phyloP scores from a whole-genome alignment of 2,113 vertebrate species.

The Solenodon paradoxus region DNA sequence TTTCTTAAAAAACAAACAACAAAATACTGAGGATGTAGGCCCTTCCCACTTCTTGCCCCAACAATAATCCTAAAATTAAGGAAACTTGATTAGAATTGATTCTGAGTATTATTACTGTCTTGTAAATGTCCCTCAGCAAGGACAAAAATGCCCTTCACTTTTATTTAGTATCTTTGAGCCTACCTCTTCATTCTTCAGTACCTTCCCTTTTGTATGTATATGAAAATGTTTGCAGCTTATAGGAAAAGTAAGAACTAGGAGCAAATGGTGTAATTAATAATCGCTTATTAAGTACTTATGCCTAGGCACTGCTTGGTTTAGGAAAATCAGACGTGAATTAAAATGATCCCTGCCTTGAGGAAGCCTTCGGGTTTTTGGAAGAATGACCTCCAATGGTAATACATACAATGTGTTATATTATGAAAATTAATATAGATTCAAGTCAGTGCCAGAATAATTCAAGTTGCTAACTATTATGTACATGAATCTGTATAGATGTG shows the following conservation, averaged over 20 bases:
- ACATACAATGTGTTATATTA: not conserved
- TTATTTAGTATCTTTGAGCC: not conserved
- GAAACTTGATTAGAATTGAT: slow-evolving; percentile 1
- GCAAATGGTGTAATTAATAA: not conserved
- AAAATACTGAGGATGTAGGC: too few relatives aligned
- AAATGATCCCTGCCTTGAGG: not conserved
- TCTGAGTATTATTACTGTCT: not conserved
- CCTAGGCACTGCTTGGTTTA: not conserved
- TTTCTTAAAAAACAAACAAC: too few relatives aligned
- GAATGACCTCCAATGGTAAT: not conserved
- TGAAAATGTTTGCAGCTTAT: not conserved
- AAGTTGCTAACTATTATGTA: not conserved
- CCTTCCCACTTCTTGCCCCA: not conserved
- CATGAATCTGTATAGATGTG: not conserved
- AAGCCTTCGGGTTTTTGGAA: not conserved
- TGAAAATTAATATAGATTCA: slow-evolving; percentile 5
- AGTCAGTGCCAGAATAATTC: not conserved
- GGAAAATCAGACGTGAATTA: slow-evolving; percentile 13
- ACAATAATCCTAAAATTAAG: not conserved
- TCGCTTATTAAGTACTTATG: not conserved
- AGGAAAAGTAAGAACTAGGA: slow-evolving; percentile 2
- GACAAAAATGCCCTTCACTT: not conserved
- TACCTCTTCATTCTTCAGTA: not conserved
- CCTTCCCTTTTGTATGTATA: not conserved
- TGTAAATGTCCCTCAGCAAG: not conserved